Evolutionary conservation across 2,888 invertebrate species (phyloP), one percentile per base, ranked within the genome.

Genomic region (Hypomecis atomaria): DNA sequence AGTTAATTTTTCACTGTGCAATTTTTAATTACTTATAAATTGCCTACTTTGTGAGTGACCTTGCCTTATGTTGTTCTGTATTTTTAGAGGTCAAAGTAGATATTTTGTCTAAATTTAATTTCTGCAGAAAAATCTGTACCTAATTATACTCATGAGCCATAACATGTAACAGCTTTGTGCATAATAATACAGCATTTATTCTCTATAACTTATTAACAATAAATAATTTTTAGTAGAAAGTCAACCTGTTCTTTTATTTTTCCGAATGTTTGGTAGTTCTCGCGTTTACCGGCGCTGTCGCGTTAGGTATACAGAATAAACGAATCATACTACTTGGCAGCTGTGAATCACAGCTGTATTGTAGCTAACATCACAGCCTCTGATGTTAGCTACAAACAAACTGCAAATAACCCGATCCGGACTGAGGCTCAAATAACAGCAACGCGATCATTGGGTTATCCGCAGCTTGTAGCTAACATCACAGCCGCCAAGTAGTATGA

Each of bases 171-270:
- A 75, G 82, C 80, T 81, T 87, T 81, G 81, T 80, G 82, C 80
- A 83, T 78, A 66, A 77, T 67, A 72, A 63, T 69, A 76, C 76
- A 79, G 79, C 82, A 83, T 83, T 83, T 86, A 86, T 79, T 81
- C 79, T 76, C 77, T 78, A 38, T 59, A 74, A 81, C 79, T 79
- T 84, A 85, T 83, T 81, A 81, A 81, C 79, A 81, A 76, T 78
- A 77, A 79, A 81, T 59, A 55, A 65, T 70, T 73, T 23, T 70
- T 71, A 72, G 62, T 70, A 77, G 62, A 70, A 65, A 47, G 36
- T 56, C 23, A 37, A 8, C 23, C 23, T 23, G 23, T 23, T 23
- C 43, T 36, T 50, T 2, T 4, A 53, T 40, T 53, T 40, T 34
- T 34, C 23, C 23, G 13, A 23, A 1, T 7, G 23, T 49, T 9